These are phyloP conservation scores for Pyrgus malvae DNA, from an alignment of 2,888 invertebrate species.

Conservation along the genomic window DNA sequence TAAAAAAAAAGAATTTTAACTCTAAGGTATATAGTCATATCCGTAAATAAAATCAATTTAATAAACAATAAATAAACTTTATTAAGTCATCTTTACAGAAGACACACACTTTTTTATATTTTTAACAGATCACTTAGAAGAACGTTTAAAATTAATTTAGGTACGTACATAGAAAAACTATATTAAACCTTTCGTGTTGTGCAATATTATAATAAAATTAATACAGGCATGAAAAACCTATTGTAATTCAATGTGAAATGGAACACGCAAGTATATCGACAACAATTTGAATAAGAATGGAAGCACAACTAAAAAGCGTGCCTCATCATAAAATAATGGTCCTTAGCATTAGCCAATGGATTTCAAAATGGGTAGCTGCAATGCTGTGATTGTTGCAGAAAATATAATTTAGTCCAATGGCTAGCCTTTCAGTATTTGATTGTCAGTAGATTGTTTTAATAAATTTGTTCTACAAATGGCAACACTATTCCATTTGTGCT, in stretches of 20 bases:
- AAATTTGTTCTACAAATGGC: too few relatives aligned
- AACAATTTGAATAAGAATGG: not conserved
- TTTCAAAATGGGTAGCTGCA: too few relatives aligned
- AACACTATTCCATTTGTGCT: not conserved
- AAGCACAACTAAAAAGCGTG: not conserved
- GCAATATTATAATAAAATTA: not conserved
- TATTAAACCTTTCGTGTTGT: not conserved
- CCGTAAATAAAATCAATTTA: not conserved
- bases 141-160: not conserved
- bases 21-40: too few relatives aligned
- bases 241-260: conserved; percentile 4
- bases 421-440: too few relatives aligned
- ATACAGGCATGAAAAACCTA: not conserved
- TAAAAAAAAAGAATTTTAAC: not conserved
- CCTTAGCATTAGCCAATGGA: too few relatives aligned
- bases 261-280: not conserved
- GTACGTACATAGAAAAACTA: not conserved
- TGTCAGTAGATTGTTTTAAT: too few relatives aligned
- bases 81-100: not conserved
- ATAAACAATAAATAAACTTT: conserved; percentile 7
- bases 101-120: not conserved
- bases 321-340: too few relatives aligned
- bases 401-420: too few relatives aligned
- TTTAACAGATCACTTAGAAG: not conserved
- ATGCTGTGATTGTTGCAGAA: too few relatives aligned